These are phyloP conservation scores for Linnaemya tessellans DNA, from an alignment of 2,888 invertebrate species.

Conservation along the genomic window DNA sequence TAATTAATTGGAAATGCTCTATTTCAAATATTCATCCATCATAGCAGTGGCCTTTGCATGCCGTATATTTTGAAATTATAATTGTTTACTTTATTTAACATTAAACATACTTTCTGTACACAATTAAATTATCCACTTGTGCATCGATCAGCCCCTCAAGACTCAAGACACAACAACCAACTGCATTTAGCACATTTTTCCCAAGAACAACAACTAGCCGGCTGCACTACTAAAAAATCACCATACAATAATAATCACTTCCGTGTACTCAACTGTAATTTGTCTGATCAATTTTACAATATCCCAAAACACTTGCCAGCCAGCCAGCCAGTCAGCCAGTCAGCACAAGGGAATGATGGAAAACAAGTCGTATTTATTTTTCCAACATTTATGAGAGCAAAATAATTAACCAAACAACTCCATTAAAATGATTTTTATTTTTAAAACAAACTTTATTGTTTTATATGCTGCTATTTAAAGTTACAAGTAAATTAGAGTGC, in stretches of 20 bases:
- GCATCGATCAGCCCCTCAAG: background rate
- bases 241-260: constrained; percentile 16
- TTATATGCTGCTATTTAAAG: constrained; percentile 29
- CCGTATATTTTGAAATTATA: constrained; percentile 7
- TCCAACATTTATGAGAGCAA: constrained; percentile 10
- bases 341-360: background rate
- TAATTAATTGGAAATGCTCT: background rate
- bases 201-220: background rate
- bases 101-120: constrained; percentile 7
- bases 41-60: background rate
- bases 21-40: background rate
- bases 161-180: background rate
- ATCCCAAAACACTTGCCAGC: constrained; percentile 68
- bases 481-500: constrained; percentile 2
- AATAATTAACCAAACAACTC: constrained; percentile 43
- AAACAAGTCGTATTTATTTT: background rate
- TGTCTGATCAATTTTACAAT: constrained; percentile 61
- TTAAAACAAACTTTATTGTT: background rate
- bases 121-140: constrained; percentile 6
- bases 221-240: background rate
- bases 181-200: constrained; percentile 2
- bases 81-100: constrained; percentile 23
- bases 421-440: constrained; percentile 40
- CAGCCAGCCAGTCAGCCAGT: constrained; percentile 7
- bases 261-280: constrained; percentile 41